phyloP scores from a whole-genome alignment of 2,113 vertebrate species.

The Limnothrissa miodon region DNA sequence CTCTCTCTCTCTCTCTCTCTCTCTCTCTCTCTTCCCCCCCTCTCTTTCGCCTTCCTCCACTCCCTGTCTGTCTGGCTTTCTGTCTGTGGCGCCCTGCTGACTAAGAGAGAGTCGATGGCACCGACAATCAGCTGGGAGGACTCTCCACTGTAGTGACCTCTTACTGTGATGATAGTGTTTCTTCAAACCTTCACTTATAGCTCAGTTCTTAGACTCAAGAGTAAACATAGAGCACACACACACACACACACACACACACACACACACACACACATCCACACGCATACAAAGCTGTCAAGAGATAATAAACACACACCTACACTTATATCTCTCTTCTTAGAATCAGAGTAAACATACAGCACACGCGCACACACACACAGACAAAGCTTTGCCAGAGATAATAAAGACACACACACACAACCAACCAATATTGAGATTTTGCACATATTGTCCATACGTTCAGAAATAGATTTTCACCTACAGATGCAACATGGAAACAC shows the following conservation, averaged over 20 bases:
- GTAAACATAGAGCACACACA: neutral
- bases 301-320: constrained; percentile 5
- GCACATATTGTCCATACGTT: neutral
- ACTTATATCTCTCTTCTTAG: too few species aligned
- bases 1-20: neutral
- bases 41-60: too few species aligned
- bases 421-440: neutral
- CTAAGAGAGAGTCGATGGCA: neutral
- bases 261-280: neutral
- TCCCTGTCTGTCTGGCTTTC: constrained; percentile 1
- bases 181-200: constrained; percentile 5
- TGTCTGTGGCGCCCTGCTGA: constrained; percentile 17
- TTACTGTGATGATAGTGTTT: constrained; percentile 37
- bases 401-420: neutral
- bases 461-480: neutral
- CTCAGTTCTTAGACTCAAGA: constrained; percentile 3
- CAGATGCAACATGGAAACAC: neutral
- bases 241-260: constrained; percentile 7
- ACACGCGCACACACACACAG: too few species aligned
- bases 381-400: too few species aligned
- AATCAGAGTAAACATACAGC: too few species aligned
- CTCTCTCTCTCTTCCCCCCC: neutral
- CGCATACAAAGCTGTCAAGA: neutral
- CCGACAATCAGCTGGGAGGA: constrained; percentile 32
- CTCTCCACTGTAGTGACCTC: constrained; percentile 61